phyloP scores from a whole-genome alignment of 2,888 invertebrate species.

The Caenorhabditis japonica region DNA sequence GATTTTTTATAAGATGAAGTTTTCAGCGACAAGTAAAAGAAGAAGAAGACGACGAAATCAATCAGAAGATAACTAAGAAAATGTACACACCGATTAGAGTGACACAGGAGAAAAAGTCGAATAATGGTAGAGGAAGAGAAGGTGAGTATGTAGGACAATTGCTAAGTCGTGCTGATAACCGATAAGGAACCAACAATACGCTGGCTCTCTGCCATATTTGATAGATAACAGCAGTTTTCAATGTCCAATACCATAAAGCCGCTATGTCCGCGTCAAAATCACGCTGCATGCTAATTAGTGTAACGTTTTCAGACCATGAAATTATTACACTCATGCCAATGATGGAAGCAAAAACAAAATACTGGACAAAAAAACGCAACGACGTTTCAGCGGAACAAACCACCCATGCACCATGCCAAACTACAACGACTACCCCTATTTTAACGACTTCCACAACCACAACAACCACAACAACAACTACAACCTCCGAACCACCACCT shows the following conservation, averaged over 20 bases:
- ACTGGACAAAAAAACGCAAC: constrained; percentile 21
- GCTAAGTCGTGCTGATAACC: no score
- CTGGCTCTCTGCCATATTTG: no score
- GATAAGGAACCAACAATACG: no score
- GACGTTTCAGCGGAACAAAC: background rate
- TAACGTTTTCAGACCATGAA: constrained; percentile 39
- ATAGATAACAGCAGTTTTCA: no score
- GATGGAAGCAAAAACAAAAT: background rate
- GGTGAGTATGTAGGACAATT: no score
- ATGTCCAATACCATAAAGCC: no score
- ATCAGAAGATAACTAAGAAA: background rate
- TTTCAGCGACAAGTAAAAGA: background rate
- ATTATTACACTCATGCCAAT: constrained; percentile 4
- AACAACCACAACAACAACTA: constrained; percentile 9
- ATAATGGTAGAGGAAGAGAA: constrained; percentile 23
- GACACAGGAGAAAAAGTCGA: constrained; percentile 1
- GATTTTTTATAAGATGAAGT: background rate
- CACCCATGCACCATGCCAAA: constrained; percentile 1
- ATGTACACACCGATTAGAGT: constrained; percentile 22
- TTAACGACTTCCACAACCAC: constrained; percentile 20
- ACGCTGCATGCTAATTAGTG: no score
- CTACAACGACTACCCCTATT: constrained; percentile 5
- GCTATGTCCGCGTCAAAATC: no score
- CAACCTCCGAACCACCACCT: no score
- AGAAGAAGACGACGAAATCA: background rate